Percentiles rank a stretch among this genome's conserved stretches.
These are phyloP conservation scores for Sciurus vulgaris DNA, from an alignment of 2,797 vertebrate genomes.

Conservation along the genomic window DNA sequence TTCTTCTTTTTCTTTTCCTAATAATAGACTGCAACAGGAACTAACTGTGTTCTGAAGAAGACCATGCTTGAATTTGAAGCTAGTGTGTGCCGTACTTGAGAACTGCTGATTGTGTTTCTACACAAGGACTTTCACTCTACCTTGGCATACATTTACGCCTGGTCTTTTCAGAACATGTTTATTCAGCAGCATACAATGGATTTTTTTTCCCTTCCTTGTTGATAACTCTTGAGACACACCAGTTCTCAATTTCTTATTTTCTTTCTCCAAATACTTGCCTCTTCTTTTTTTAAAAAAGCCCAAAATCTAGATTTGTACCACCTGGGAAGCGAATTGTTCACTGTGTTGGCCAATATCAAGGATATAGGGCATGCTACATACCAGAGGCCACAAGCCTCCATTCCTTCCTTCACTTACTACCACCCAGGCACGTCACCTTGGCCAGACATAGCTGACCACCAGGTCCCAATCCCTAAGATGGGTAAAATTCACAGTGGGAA, in stretches of 20 bases:
- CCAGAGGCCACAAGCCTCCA: background rate
- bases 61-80: background rate
- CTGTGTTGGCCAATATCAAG: accelerated
- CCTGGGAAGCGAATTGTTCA: background rate
- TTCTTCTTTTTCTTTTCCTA: background rate
- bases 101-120: background rate
- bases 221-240: background rate
- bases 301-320: background rate
- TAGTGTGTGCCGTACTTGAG: background rate
- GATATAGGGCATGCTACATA: accelerated
- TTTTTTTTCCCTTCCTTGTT: background rate
- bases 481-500: background rate
- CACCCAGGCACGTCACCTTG: background rate
- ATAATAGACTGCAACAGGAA: slow-evolving; percentile 53
- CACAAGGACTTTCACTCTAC: background rate
- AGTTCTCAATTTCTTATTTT: slow-evolving; percentile 35
- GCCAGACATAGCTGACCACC: background rate
- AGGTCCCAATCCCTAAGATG: background rate
- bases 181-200: background rate
- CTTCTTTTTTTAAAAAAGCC: background rate
- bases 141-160: background rate
- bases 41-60: slow-evolving; percentile 20
- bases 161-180: background rate
- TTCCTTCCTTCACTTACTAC: background rate
- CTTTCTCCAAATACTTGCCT: background rate